Base-by-base conservation (phyloP, 2,888 invertebrate species). In the Zygaena filipendulae region DNA sequence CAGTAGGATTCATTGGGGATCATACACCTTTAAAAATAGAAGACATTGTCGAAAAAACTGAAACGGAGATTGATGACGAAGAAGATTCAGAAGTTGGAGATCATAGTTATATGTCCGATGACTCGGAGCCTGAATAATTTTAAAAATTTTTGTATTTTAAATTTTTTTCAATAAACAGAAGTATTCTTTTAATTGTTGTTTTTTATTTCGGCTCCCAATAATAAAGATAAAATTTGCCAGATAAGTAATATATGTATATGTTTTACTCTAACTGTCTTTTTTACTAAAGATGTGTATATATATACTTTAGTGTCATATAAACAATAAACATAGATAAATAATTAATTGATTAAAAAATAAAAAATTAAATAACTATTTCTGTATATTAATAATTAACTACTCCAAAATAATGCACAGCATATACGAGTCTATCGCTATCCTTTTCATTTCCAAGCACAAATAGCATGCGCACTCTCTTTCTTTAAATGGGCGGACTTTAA, bases 41-140 rank as follows among this genome's bases (percentile, higher is more conserved):
- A 27, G 42, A 40, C 33, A 40, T 43, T 32, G 36, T 38, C 28
- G 38, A 42, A 39, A 39, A 2, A 34, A 38, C 21, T 33, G 37
- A 41, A 39, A 39, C 30, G 12, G 32, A 35, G 13, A 35, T 26
- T 21, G 33, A 36, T 38, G 34, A 42, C 35, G 32, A 42, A 32
- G 39, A 38, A 36, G 13, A 21, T 39, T 32, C 33, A 30, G 40
- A 38, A 36, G 23, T 33, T 34, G 35, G 25, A 38, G 34, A 41
- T 43, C 28, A 27, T 4, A 42, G 22, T 42, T 37, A 25, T 32
- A 39, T 29, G 26, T 43, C 41, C 33, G 34, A 42, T 43, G 39
- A 43, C 32, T 35, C 36, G 23, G 35, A 39, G n/a, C 22, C 28
- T 36, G 38, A 38, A 35, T 36, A 38, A 38, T 36, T 38, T 21